Percentiles rank a stretch among this genome's conserved stretches.
Evolutionary conservation across 2,888 invertebrate species (phyloP).

Genomic region (Rugalucina vietnamica): DNA sequence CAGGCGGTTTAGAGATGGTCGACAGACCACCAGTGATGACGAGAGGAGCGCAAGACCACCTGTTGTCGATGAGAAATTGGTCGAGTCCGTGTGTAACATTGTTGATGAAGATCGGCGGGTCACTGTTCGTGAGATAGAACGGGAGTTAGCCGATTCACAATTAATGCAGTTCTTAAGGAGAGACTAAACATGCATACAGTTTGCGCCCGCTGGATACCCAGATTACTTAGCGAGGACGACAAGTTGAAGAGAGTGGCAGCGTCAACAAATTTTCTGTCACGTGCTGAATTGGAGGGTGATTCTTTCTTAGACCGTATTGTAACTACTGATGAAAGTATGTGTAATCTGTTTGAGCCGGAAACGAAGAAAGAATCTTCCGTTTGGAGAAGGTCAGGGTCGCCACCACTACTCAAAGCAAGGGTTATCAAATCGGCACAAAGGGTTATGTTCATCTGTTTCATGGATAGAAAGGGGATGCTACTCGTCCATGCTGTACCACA

Average conservation of each 20-base stretch:
- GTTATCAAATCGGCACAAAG: slow-evolving; percentile 4
- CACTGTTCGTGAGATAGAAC: not conserved
- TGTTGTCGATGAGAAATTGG: not conserved
- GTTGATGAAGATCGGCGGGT: not conserved
- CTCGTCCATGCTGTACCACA: slow-evolving; percentile 8
- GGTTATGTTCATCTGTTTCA: slow-evolving; percentile 20
- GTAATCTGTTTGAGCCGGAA: slow-evolving; percentile 2
- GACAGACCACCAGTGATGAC: not conserved
- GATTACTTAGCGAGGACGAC: too few relatives aligned
- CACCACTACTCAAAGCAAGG: slow-evolving; percentile 15
- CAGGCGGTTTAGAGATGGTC: not conserved
- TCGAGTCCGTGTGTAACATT: not conserved
- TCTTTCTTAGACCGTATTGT: not conserved
- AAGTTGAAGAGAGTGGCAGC: not conserved
- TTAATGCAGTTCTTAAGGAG: slow-evolving; percentile 8
- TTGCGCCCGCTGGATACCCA: not conserved
- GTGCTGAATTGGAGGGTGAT: not conserved
- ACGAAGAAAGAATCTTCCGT: slow-evolving; percentile 1
- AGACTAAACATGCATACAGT: not conserved
- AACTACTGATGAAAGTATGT: not conserved
- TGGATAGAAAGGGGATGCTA: slow-evolving; percentile 16
- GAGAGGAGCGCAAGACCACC: not conserved
- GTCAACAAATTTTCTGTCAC: not conserved
- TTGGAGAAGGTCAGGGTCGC: not conserved
- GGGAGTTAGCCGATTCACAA: not conserved